Conservation (phyloP, 2,113 vertebrate genomes). For the Megaleporinus macrocephalus region DNA sequence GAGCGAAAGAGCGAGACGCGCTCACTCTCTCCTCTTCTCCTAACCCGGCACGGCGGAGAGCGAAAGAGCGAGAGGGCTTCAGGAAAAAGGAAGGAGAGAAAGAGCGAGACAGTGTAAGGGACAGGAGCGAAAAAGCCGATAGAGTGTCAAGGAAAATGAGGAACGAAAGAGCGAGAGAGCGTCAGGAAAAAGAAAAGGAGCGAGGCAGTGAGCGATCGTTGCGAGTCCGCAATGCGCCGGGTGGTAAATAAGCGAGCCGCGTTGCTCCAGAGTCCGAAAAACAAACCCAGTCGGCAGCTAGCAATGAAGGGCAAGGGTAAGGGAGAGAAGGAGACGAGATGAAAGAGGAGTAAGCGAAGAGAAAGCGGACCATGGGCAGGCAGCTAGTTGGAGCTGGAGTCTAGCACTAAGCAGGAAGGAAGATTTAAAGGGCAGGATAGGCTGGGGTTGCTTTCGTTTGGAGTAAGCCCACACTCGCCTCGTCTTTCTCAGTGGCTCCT, state of each 20-base stretch:
- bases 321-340: neutral
- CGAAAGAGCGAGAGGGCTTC: constrained; percentile 4
- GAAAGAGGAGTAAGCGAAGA: neutral
- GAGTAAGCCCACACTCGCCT: neutral
- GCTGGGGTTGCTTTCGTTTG: neutral
- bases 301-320: neutral
- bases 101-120: constrained; percentile 4
- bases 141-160: constrained; percentile 44
- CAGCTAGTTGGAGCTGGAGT: neutral
- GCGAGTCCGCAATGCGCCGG: constrained; percentile 42
- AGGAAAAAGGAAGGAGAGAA: constrained; percentile 42
- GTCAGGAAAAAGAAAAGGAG: constrained; percentile 58
- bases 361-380: constrained; percentile 20
- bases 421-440: neutral
- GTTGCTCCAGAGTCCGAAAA: neutral
- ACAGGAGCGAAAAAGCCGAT: constrained; percentile 32
- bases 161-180: constrained; percentile 51
- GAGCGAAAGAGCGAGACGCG: constrained; percentile 33
- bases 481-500: constrained; percentile 41
- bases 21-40: neutral
- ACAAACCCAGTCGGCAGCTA: constrained; percentile 25
- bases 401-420: neutral
- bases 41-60: neutral
- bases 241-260: neutral
- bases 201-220: constrained; percentile 52